A percentile compares a stretch with the other conserved stretches of the same genome.
Conservation (phyloP, 2,113 vertebrate genomes). For the Sphyrna mokarran region DNA sequence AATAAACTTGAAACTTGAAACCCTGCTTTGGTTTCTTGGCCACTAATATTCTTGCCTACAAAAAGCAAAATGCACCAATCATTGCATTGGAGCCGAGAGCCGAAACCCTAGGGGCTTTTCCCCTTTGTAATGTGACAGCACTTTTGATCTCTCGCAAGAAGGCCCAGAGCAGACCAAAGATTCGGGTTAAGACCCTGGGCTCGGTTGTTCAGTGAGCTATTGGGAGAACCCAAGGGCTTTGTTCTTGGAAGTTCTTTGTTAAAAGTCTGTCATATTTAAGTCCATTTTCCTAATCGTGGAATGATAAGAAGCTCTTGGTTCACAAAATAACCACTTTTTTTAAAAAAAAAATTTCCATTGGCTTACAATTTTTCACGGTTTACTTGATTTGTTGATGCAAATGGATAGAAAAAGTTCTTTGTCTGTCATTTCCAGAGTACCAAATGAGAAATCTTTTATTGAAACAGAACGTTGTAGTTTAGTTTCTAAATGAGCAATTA, state of each 20-base stretch:
- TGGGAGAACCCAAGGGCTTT: neutral
- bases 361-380: neutral
- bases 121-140: neutral
- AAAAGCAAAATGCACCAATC: no score
- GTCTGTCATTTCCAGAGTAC: constrained; percentile 20
- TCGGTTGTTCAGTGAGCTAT: neutral
- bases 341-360: neutral
- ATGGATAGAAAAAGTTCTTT: neutral
- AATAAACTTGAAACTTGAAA: no score
- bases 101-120: neutral
- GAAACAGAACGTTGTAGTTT: neutral
- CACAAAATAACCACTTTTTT: neutral
- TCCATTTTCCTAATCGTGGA: neutral
- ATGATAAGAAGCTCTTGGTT: neutral
- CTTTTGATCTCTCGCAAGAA: neutral
- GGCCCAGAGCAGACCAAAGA: neutral
- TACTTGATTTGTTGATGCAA: neutral
- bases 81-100: no score
- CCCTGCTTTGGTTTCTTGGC: neutral
- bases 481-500: neutral
- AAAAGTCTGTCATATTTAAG: neutral
- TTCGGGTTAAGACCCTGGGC: neutral
- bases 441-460: neutral
- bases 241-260: neutral
- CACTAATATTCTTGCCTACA: neutral